A percentile compares a stretch with the other conserved stretches of the same genome.
phyloP scores from a whole-genome alignment of 2,888 invertebrate species.

The Conus canariensis region DNA sequence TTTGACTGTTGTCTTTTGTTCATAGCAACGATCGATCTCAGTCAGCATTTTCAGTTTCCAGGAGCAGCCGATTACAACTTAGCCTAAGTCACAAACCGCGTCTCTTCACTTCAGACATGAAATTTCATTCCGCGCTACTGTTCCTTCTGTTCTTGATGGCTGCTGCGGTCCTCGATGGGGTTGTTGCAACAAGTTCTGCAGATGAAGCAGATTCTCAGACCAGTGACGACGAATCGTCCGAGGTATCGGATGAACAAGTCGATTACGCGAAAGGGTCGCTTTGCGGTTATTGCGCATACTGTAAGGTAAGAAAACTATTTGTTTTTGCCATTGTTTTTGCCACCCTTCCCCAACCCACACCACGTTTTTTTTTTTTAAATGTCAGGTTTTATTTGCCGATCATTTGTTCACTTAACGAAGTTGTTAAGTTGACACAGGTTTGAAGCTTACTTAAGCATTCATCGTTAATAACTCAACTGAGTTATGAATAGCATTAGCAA shows the following conservation, averaged over 20 bases:
- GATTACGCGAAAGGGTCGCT: conserved; percentile 76
- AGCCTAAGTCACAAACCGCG: not conserved
- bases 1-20: not conserved
- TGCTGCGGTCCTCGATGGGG: not conserved
- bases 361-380: too few species aligned
- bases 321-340: too few species aligned
- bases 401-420: too few species aligned
- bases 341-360: too few species aligned
- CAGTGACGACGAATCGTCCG: not conserved
- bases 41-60: not conserved
- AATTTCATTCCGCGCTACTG: not conserved
- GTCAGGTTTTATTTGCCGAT: too few species aligned
- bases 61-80: not conserved
- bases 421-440: too few species aligned
- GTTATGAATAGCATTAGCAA: too few species aligned
- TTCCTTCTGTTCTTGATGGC: not conserved
- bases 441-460: too few species aligned
- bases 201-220: not conserved
- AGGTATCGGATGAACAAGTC: conserved; percentile 52
- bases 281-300: conserved; percentile 75
- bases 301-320: conserved; percentile 66
- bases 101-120: not conserved
- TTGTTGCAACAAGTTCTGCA: not conserved
- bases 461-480: too few species aligned
- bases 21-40: not conserved